These are phyloP conservation scores for Spheniscus humboldti DNA, from an alignment of 2,797 vertebrate genomes.

Conservation along the genomic window DNA sequence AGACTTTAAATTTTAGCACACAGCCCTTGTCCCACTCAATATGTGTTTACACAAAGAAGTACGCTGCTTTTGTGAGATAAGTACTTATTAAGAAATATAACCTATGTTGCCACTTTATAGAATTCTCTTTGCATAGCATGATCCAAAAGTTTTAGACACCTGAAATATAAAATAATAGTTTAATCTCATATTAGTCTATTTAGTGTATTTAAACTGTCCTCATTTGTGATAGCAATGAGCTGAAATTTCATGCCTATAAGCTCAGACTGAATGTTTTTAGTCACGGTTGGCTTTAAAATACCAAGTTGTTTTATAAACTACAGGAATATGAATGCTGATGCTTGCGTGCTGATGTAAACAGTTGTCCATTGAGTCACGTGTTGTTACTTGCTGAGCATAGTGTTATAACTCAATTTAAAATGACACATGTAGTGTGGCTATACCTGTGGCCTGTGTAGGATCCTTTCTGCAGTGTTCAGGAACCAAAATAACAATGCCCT, in stretches of 20 bases:
- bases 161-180: neutral
- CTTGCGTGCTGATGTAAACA: neutral
- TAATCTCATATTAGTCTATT: neutral
- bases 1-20: neutral
- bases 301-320: neutral
- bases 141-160: neutral
- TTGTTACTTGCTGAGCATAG: neutral
- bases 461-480: neutral
- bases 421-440: neutral
- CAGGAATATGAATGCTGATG: neutral
- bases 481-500: neutral
- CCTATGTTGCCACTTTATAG: neutral
- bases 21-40: neutral
- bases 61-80: neutral
- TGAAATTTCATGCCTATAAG: neutral
- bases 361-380: neutral
- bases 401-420: neutral
- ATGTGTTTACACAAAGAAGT: neutral
- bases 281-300: neutral
- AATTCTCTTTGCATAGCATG: neutral
- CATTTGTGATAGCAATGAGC: neutral
- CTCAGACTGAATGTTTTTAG: neutral
- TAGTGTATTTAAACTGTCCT: neutral
- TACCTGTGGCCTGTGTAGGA: neutral
- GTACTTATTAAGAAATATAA: neutral